phyloP scores from a whole-genome alignment of 2,888 invertebrate species.

The Carabus problematicus region DNA sequence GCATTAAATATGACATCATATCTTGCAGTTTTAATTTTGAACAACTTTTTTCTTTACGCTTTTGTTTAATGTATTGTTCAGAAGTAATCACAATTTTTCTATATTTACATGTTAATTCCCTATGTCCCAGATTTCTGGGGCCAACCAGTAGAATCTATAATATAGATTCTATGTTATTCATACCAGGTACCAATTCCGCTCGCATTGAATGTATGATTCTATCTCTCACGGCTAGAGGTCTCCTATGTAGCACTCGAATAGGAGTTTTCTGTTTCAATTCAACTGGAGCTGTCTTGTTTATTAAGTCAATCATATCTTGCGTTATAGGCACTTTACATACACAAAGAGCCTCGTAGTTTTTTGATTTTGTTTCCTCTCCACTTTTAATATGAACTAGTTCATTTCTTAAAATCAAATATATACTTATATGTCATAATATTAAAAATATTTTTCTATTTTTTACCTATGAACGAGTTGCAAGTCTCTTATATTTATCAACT shows the following conservation, averaged over 20 bases:
- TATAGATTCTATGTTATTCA: constrained; percentile 41
- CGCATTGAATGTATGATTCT: constrained; percentile 71
- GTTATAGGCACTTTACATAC: constrained; percentile 56
- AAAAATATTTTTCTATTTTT: constrained; percentile 6
- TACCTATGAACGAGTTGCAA: constrained; percentile 71
- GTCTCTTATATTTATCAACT: constrained; percentile 67
- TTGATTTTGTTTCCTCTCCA: constrained; percentile 88
- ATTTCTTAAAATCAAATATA: constrained; percentile 60
- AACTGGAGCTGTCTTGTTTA: constrained; percentile 60
- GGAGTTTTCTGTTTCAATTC: constrained; percentile 85
- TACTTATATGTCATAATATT: constrained; percentile 5
- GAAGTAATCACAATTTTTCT: too few relatives aligned
- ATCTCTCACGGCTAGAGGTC: constrained; percentile 75
- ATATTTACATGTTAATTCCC: too few relatives aligned
- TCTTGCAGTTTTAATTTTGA: too few relatives aligned
- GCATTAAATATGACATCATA: too few relatives aligned
- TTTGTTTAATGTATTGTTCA: too few relatives aligned
- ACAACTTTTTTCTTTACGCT: not conserved
- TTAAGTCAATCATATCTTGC: constrained; percentile 62
- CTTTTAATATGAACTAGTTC: constrained; percentile 76
- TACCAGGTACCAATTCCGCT: constrained; percentile 64
- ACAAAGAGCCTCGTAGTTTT: constrained; percentile 86
- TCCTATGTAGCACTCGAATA: constrained; percentile 85
- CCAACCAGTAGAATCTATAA: too few relatives aligned
- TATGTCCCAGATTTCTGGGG: too few relatives aligned